Base-by-base conservation (phyloP, 1,140 invertebrate species). In the Ostrea edulis region DNA sequence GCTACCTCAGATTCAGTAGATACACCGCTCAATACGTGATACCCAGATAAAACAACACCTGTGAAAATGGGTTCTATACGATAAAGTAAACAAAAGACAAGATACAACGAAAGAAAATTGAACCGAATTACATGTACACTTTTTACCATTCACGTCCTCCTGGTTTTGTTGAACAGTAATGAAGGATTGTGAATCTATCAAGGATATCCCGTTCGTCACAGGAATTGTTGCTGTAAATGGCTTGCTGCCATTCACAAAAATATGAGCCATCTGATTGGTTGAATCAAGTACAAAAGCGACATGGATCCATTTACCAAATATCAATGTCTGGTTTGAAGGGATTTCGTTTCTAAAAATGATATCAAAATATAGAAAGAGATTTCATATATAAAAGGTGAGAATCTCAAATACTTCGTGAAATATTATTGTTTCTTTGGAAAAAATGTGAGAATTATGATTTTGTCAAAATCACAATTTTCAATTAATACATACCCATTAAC, bases 121-220 rank as follows among this genome's bases (percentile, higher is more conserved):
- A 55, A 55, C 54, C 54, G 9, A 3, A 0, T 55, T 55, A 55
- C 54, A 55, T 12, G 14, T 55, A 55, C 9, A 55, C 9, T 2
- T 55, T 55, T 9, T 68, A 68, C 65, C n/a, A 68, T 68, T 68
- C 0, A 68, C 9, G 22, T 68, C 25, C 25, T 68, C 65, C 25
- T 68, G 65, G 4, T 68, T 8, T 22, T 22, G n/a, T 68, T 68
- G 65, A 5, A 68, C 20, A 68, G n/a, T 22, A 25, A 68, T 25
- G 8, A n/a, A 68, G 65, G 65, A 68, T n/a, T 22, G 25, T 11
- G 65, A 68, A 25, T 68, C 65, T 68, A 68, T 68, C 65, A 68
- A n/a, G 8, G 22, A 68, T 68, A 25, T 68, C 9, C 65, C 65
- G 25, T 17, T 3, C 25, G 65, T n/a, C 25, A 68, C n/a, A 22